Conservation (phyloP, 2,888 invertebrate genomes). For the Drosophila quinaria region DNA sequence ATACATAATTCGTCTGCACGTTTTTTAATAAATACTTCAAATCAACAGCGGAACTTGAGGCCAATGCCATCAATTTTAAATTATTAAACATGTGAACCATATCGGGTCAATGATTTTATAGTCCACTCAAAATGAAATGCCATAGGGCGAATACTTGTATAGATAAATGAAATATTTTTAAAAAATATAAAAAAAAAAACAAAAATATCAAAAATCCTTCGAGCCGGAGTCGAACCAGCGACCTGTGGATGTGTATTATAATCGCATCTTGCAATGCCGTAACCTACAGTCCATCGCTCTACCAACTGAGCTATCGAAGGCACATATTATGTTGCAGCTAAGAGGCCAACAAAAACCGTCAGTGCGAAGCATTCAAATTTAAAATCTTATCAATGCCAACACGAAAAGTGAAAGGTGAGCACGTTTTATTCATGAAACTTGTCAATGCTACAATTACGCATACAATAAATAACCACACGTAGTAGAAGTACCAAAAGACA, state of each 20-base stretch:
- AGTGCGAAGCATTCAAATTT: not conserved
- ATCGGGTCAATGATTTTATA: not conserved
- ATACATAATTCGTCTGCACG: slow-evolving; percentile 22
- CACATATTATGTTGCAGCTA: not conserved
- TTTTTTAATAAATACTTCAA: slow-evolving; percentile 14
- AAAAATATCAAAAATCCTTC: slow-evolving; percentile 42
- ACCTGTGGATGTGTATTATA: slow-evolving; percentile 53
- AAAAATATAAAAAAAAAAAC: not conserved
- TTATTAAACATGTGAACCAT: slow-evolving; percentile 4
- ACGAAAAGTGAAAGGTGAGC: slow-evolving; percentile 34
- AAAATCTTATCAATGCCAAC: slow-evolving; percentile 16
- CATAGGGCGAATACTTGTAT: not conserved
- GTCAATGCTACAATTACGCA: slow-evolving; percentile 5
- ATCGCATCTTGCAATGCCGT: not conserved
- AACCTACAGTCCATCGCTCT: slow-evolving; percentile 77
- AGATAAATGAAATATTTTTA: not conserved
- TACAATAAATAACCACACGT: slow-evolving; percentile 2
- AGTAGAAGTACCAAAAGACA: not conserved
- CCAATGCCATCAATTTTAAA: slow-evolving; percentile 6
- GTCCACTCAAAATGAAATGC: not conserved
- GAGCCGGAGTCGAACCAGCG: slow-evolving; percentile 57
- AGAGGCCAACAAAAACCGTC: not conserved
- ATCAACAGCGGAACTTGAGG: slow-evolving; percentile 9
- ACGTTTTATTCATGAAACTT: slow-evolving; percentile 7
- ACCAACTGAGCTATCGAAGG: slow-evolving; percentile 81